A percentile compares a stretch with the other conserved stretches of the same genome.
These are phyloP conservation scores for Patella caerulea DNA, from an alignment of 2,888 invertebrate genomes.

Conservation along the genomic window DNA sequence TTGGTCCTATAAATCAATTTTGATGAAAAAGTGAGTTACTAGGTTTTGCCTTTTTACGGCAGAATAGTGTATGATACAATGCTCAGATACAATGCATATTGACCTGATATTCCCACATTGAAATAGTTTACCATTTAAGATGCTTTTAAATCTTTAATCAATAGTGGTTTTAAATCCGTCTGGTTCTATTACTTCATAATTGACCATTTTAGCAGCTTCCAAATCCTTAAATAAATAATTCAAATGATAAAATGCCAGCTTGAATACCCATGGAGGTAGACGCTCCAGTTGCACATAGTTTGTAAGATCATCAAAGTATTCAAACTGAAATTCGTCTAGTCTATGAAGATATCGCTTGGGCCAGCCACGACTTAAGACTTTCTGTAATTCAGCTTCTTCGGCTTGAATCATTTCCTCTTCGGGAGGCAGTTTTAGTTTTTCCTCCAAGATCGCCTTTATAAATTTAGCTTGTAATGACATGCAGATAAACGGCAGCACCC, in stretches of 20 bases:
- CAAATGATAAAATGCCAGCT: slow-evolving; percentile 78
- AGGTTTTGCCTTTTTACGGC: too few relatives aligned
- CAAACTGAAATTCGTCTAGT: slow-evolving; percentile 83
- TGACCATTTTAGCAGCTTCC: slow-evolving; percentile 40
- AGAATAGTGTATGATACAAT: too few relatives aligned
- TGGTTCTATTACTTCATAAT: slow-evolving; percentile 36
- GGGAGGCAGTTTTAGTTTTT: slow-evolving; percentile 77
- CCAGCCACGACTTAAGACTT: slow-evolving; percentile 78
- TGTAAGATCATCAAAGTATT: slow-evolving; percentile 81
- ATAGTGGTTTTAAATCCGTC: slow-evolving; percentile 14
- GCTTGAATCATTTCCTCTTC: slow-evolving; percentile 80
- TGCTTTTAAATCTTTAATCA: too few relatives aligned
- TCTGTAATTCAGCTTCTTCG: slow-evolving; percentile 77
- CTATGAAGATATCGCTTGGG: slow-evolving; percentile 84
- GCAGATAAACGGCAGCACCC: slow-evolving; percentile 87
- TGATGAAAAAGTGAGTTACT: too few relatives aligned
- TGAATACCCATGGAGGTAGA: slow-evolving; percentile 80
- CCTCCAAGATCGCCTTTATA: slow-evolving; percentile 77
- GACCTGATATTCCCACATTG: too few relatives aligned
- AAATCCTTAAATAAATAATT: slow-evolving; percentile 34
- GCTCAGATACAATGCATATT: too few relatives aligned
- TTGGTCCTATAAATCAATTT: too few relatives aligned
- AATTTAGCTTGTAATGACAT: slow-evolving; percentile 86
- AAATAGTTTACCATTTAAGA: too few relatives aligned
- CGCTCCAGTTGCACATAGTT: slow-evolving; percentile 77